Evolutionary conservation across 2,888 invertebrate species (phyloP), one percentile per base, ranked within the genome.

Genomic region (Hypsopygia costalis): DNA sequence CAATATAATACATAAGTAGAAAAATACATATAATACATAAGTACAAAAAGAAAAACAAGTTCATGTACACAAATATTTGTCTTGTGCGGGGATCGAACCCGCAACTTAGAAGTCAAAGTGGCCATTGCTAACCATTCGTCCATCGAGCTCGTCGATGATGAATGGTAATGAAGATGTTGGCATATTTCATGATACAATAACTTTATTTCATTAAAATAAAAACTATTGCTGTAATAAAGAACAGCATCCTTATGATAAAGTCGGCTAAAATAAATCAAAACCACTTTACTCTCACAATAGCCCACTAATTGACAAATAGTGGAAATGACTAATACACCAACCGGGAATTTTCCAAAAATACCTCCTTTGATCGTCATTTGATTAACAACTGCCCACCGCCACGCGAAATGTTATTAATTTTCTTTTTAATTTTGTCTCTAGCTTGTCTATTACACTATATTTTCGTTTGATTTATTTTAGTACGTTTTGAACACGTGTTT

Each of bases 251-350:
- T 52, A 49, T 58, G 56, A 57, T 64, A 61, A 58, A 73, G 79
- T 72, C 66, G 59, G 62, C 51, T 52, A 56, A 54, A 64, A 83
- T 83, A 86, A 86, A 83, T 86, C 86, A 83, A 65, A 58, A 69
- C 74, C 69, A 75, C 80, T 81, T 78, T 76, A 61, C 53, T 73
- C 61, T 76, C 73, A 81, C 82, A 83, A 86, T 86, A 83, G 83
- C 67, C 55, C 77, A 72, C 78, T 88, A 88, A 88, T 88, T 87
- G 87, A 88, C 87, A 88, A 88, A 88, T 88, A 86, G 86, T 82
- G 69, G 76, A 79, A 82, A 86, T 87, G 87, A 88, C 87, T 79
- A 82, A 88, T 88, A 81, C 77, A 70, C 60, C 65, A 70, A 74
- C 66, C 70, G 78, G 71, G 78, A 77, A 82, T 75, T 75, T 70